Evolutionary conservation across 1,140 invertebrate species (phyloP).

Genomic region (Calliopsis andreniformis): DNA sequence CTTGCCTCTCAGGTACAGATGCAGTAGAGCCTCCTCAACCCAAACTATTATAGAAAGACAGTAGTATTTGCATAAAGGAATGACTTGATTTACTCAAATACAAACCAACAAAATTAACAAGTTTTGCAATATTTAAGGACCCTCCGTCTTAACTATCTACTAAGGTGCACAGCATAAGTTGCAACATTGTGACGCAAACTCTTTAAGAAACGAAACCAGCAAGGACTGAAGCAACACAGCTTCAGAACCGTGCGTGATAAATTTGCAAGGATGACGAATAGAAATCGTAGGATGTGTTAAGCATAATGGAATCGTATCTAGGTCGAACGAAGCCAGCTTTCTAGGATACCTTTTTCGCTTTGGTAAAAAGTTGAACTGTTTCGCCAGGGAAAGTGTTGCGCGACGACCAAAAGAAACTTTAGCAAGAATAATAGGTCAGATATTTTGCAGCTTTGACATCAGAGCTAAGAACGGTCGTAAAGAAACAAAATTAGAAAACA

Average conservation of each 20-base stretch:
- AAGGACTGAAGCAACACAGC: not conserved
- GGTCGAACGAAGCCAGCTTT: slow-evolving; percentile 14
- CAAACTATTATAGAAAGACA: too few relatives aligned
- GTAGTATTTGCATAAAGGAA: too few relatives aligned
- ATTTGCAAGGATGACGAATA: not conserved
- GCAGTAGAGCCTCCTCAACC: too few relatives aligned
- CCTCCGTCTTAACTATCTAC: too few relatives aligned
- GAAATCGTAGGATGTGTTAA: not conserved
- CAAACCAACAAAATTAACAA: too few relatives aligned
- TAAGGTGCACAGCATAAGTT: not conserved
- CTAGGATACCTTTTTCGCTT: not conserved
- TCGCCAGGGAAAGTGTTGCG: slow-evolving; percentile 1
- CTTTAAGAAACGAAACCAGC: not conserved
- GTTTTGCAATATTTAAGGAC: too few relatives aligned
- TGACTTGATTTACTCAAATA: too few relatives aligned
- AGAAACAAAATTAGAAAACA: not conserved
- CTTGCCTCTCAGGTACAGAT: too few relatives aligned
- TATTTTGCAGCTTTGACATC: not conserved
- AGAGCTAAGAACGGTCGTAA: not conserved
- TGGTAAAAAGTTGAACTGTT: slow-evolving; percentile 18
- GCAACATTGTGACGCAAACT: not conserved
- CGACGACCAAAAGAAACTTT: not conserved
- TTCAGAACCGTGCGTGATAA: not conserved
- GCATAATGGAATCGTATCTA: not conserved
- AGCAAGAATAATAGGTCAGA: not conserved